Conservation (phyloP, 2,113 vertebrate species). For the Chinchilla lanigera region DNA sequence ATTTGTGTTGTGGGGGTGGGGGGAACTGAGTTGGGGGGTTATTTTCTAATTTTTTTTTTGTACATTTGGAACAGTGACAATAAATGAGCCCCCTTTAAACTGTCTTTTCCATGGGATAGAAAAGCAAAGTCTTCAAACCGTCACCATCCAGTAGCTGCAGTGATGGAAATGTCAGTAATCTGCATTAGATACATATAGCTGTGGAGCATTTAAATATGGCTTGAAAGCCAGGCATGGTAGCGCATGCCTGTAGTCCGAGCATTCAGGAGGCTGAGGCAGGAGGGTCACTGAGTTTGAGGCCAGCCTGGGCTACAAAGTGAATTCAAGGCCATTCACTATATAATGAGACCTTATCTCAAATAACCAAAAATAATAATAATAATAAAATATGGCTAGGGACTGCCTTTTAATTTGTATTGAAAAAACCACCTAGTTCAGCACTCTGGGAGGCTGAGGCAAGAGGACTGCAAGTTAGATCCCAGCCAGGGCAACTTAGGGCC, state of each 20-base stretch:
- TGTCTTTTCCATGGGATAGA: conserved; percentile 20
- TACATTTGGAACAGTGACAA: conserved; percentile 91
- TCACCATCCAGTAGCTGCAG: not conserved
- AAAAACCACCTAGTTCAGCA: not conserved
- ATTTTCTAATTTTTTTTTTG: conserved; percentile 93
- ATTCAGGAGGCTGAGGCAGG: not conserved
- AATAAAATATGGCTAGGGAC: not conserved
- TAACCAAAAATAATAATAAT: too few species aligned
- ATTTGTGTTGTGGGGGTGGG: conserved; percentile 80
- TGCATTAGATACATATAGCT: not conserved
- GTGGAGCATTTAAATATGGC: conserved; percentile 21
- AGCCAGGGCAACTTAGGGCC: not conserved
- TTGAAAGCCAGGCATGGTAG: not conserved
- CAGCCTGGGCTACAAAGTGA: not conserved
- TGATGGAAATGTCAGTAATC: not conserved
- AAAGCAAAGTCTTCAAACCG: not conserved
- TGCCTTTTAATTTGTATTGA: not conserved
- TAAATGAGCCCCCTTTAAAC: conserved; percentile 88
- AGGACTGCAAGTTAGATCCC: not conserved
- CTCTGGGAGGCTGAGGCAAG: not conserved
- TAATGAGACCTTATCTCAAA: not conserved
- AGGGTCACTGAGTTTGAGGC: not conserved
- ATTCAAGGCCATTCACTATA: not conserved
- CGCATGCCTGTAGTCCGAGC: not conserved
- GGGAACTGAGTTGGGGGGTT: conserved; percentile 82